These are phyloP conservation scores for Isurus oxyrinchus DNA, from an alignment of 2,113 vertebrate species.

Conservation along the genomic window DNA sequence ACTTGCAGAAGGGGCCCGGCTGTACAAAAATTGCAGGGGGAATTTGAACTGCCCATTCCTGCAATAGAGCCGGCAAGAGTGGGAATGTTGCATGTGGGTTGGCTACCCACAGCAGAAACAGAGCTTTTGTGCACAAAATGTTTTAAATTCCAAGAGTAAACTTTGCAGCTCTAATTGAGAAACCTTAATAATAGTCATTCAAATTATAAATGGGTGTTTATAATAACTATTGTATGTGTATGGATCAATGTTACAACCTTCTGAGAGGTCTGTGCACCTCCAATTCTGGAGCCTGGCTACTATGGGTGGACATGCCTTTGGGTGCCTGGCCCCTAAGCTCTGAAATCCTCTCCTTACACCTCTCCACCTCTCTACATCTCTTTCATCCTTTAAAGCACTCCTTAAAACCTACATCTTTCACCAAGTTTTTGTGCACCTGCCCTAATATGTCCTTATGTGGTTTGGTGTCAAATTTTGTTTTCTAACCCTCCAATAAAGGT, in stretches of 20 bases:
- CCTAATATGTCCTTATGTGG: not conserved
- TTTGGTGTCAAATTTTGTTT: not conserved
- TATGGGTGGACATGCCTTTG: not conserved
- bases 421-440: not conserved
- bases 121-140: not conserved
- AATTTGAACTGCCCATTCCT: no score
- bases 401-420: not conserved
- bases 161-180: not conserved
- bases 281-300: not conserved
- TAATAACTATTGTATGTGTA: not conserved
- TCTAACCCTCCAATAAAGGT: not conserved
- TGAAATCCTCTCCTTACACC: no score
- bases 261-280: not conserved
- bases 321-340: not conserved
- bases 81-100: no score
- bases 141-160: not conserved
- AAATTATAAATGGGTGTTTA: not conserved
- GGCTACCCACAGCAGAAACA: no score
- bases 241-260: not conserved
- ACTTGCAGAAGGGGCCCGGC: no score
- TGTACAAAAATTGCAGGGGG: no score
- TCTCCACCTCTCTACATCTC: no score
- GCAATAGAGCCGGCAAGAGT: no score
- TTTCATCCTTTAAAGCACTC: not conserved
- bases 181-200: not conserved